Base-by-base conservation (phyloP, 2,888 invertebrate species). In the Trilocha varians region DNA sequence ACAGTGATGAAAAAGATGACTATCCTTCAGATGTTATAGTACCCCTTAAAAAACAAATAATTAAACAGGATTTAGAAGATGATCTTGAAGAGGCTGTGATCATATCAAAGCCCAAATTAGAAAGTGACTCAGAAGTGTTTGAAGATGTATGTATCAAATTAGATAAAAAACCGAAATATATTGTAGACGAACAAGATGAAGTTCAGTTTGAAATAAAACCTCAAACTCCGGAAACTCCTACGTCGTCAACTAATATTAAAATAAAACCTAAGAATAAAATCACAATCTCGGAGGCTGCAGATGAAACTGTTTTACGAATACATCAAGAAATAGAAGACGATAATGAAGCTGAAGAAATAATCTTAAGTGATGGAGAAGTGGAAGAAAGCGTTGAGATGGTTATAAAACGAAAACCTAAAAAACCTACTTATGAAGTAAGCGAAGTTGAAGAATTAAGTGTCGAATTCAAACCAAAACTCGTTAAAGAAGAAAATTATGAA, bases 221-320 rank as follows among this genome's bases (percentile, higher is more conserved):
- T 13, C 67, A 68, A 52, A 56, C 90, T 38, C 89, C 90, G 66
- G 92, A 93, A 82, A 91, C 92, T 62, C 82, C 92, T 47, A 91
- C 91, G 9, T 87, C 91, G 77, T 90, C 91, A 1, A 91, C 91
- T 49, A 91, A 90, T 72, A 89, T 93, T 16, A 90, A 88, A 70
- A 59, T 93, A 25, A 91, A 90, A 62, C 88, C 90, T 48, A 89
- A 87, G 62, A 89, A 88, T 54, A 89, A 88, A 41, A 74, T 85
- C 13, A 89, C 88, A 6, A 83, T 89, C 59, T 87, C 87, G 16
- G 92, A 93, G 75, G 91, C 90, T 67, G 86, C 89, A 18, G 91
- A 90, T 38, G 91, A 91, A 76, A 88, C 90, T 48, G 91, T 89
- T 2, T 90, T 92, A 36, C 85, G 87, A 65, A 83, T 92, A 38